These are phyloP conservation scores for Dendrocopos noguchii DNA, from an alignment of 2,113 vertebrate species.

Conservation along the genomic window DNA sequence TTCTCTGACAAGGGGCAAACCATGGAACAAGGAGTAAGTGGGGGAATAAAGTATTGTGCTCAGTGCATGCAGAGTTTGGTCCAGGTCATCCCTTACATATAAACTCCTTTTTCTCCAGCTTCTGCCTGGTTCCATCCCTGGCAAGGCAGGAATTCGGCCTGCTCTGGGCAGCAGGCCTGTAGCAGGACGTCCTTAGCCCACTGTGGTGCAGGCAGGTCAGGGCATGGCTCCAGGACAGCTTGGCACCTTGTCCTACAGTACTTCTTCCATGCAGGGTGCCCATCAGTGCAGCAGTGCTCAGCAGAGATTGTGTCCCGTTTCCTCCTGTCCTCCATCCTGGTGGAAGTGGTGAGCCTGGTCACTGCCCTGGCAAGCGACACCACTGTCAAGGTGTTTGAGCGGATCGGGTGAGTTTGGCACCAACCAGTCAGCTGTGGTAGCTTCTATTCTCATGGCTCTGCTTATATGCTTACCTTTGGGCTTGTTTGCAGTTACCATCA, in stretches of 20 bases:
- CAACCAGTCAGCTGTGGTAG: neutral
- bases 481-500: constrained; percentile 71
- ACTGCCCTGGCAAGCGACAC: constrained; percentile 91
- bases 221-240: neutral
- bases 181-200: neutral
- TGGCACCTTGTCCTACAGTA: neutral
- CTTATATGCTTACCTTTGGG: neutral
- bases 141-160: neutral
- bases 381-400: constrained; percentile 90
- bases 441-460: neutral
- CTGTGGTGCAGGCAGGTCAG: neutral
- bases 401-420: constrained; percentile 78
- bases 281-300: constrained; percentile 89
- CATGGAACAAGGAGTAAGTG: neutral
- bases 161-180: neutral
- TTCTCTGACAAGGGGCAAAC: neutral
- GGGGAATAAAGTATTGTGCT: neutral
- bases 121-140: neutral
- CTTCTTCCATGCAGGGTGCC: constrained; percentile 81
- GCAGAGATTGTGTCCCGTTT: constrained; percentile 90
- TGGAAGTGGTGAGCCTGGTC: constrained; percentile 88
- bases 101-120: neutral
- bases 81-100: neutral
- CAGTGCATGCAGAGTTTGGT: neutral
- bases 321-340: constrained; percentile 88